phyloP scores from a whole-genome alignment of 2,888 invertebrate genomes.

The Tanaodytes sp. region DNA sequence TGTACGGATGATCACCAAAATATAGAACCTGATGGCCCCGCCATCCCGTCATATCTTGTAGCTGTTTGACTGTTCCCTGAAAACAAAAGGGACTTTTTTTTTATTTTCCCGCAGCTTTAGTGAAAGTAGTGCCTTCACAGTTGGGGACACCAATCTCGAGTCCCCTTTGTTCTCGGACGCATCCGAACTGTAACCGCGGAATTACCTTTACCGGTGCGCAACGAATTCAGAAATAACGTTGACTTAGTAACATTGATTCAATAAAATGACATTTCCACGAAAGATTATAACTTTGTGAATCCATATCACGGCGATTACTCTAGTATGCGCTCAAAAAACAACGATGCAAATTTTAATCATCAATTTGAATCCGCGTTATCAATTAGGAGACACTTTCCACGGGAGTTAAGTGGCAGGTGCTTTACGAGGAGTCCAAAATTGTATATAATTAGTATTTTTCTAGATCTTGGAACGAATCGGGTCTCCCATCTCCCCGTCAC shows the following conservation, averaged over 20 bases:
- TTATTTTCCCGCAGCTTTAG: conserved; percentile 29
- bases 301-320: too few species aligned
- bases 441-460: conserved; percentile 27
- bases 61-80: conserved; percentile 92
- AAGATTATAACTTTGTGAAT: too few species aligned
- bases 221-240: too few species aligned
- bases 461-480: conserved; percentile 14
- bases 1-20: conserved; percentile 98
- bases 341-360: too few species aligned
- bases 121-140: conserved; percentile 24
- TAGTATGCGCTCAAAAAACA: too few species aligned
- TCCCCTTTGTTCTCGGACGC: conserved; percentile 19
- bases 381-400: conserved; percentile 26
- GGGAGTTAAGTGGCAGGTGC: conserved; percentile 1
- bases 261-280: too few species aligned
- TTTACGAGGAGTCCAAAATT: conserved; percentile 17
- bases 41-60: conserved; percentile 95
- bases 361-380: conserved; percentile 1
- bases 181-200: conserved; percentile 11
- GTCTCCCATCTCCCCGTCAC: conserved; percentile 11
- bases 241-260: too few species aligned
- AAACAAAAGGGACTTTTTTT: conserved; percentile 54
- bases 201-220: conserved; percentile 7
- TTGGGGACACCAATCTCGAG: conserved; percentile 26
- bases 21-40: conserved; percentile 92